Evolutionary conservation across 2,797 vertebrate species (phyloP), one percentile per base, ranked within the genome.

Genomic region (Premnoplex brunnescens): DNA sequence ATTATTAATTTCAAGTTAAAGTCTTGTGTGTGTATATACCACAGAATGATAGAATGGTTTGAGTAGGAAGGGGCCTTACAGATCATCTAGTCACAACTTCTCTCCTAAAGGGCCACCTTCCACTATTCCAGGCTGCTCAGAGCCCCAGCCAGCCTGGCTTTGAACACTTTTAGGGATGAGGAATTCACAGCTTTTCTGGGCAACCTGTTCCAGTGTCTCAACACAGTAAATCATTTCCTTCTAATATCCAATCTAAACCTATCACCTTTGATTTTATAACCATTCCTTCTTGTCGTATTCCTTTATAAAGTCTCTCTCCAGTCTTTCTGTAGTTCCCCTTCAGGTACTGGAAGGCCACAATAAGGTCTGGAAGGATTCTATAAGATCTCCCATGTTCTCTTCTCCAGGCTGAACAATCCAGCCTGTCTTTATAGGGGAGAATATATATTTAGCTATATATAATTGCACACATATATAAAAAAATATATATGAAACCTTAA

Each of bases 111-210:
- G 23, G 12, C 3, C 14, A 44, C 37, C 2, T 49, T 62, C 17
- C 0, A 0, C n/a, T 58, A 7, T n/a, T 44, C 14, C 21, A 46
- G n/a, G 9, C 9, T 43, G 7, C 9, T 48, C 62, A 68, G 49
- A 69, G 7, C 16, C 23, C 9, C 19, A 21, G 34, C 37, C 32
- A 39, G 12, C 9, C 24, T 71, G 51, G 14, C 12, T 21, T 30
- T 58, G 56, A 63, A 30, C 43, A 26, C 7, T 75, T n/a, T 13
- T 5, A 49, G 26, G 22, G 9, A 24, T 43, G 23, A 43, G 23
- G 5, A 23, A 66, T n/a, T 52, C 20, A 5, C 27, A 62, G 3
- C 49, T 49, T 55, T 27, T 62, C 27, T 55, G 55, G 19, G 9
- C 36, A 62, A 5, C 36, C 6, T 28, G 3, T 49, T 62, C 19